Conservation (phyloP, 2,113 vertebrate species). For the Rattus norvegicus region DNA sequence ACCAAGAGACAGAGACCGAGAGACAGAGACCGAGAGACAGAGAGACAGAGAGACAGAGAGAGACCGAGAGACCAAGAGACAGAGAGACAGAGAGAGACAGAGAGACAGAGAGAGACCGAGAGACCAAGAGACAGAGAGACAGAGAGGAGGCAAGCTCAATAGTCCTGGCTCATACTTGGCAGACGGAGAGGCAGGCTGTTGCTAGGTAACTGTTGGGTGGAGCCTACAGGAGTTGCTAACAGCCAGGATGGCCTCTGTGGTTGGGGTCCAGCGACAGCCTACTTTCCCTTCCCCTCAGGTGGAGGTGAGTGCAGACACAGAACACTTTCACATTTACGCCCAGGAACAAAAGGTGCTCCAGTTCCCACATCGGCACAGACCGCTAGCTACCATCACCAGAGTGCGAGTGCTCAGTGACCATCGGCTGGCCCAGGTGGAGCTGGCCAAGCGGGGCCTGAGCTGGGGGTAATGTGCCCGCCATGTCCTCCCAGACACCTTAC, state of each 20-base stretch:
- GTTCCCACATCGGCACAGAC: conserved; percentile 86
- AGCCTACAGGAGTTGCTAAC: too few relatives aligned
- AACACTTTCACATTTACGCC: conserved; percentile 88
- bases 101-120: too few relatives aligned
- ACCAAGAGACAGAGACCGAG: too few relatives aligned
- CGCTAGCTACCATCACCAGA: conserved; percentile 86
- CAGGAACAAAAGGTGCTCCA: conserved; percentile 86
- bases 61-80: too few relatives aligned
- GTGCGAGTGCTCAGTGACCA: conserved; percentile 88
- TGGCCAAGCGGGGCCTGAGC: conserved; percentile 84
- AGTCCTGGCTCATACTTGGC: too few relatives aligned
- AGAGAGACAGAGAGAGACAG: too few relatives aligned
- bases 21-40: too few relatives aligned
- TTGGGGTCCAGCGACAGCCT: background rate
- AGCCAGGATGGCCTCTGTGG: background rate
- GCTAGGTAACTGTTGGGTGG: too few relatives aligned
- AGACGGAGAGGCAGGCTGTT: too few relatives aligned
- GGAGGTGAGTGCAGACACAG: conserved; percentile 88
- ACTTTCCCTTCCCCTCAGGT: conserved; percentile 79
- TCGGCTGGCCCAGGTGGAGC: conserved; percentile 87
- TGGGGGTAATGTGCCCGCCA: conserved; percentile 56
- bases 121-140: too few relatives aligned
- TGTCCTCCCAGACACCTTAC: accelerated
- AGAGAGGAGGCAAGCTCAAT: too few relatives aligned
- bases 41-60: too few relatives aligned